Base-by-base conservation (phyloP, 2,797 vertebrate genomes). In the Diceros bicornis region DNA sequence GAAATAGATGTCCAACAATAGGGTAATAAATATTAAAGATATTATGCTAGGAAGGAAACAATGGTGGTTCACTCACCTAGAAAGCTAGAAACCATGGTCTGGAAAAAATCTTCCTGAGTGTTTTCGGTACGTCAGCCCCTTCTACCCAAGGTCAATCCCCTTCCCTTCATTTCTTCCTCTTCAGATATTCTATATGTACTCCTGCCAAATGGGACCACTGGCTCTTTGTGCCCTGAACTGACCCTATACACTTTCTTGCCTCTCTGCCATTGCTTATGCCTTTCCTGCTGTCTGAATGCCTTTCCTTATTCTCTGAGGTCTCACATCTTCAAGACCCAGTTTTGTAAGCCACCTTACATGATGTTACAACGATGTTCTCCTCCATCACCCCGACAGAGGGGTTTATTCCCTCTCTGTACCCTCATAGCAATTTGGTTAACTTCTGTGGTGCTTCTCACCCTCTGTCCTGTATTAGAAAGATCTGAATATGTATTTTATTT, bases 391-490 rank as follows among this genome's bases (percentile, higher is more conserved):
- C 44, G 34, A 29, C 13, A 75, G 25, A 61, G 77, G 47, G 23
- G 37, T 69, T 96, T 94, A 47, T 69, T 59, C 41, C 27, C 13
- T 50, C 13, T 81, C 59, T 61, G 32, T 32, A 25, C 10, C 4
- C 23, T 89, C 29, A n/a, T 18, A 81, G 61, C 37, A 92, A 57
- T 64, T 94, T 61, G 18, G 10, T 82, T 79, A 44, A 87, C 52
- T 87, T 93, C 41, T 66, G 13, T 32, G 50, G 32, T 27, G 32
- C 59, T 79, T 82, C 37, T 97, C 34, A 68, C 44, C 12, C 9
- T 93, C 18, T 86, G 62, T 89, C 50, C 61, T 78, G 6, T 61
- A 91, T 92, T 57, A 85, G 25, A 96, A 88, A 64, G 11, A 96
- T 79, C 9, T 68, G 71, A 93, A 83, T 37, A 74, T 47, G 52